A percentile compares a stretch with the other conserved stretches of the same genome.
Conservation (phyloP, 2,113 vertebrate species). For the Vombatus ursinus region DNA sequence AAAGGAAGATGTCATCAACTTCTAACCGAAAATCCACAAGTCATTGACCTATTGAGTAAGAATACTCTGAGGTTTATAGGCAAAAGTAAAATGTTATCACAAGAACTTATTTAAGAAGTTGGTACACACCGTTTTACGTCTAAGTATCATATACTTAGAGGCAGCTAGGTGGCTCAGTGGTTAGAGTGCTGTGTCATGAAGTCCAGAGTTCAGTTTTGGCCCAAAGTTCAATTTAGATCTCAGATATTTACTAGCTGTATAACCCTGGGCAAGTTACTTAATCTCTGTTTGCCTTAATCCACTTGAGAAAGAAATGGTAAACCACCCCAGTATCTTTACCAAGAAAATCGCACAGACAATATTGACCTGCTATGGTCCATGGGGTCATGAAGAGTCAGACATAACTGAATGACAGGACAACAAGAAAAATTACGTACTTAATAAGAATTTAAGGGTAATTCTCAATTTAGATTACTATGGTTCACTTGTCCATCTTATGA, state of each 20-base stretch:
- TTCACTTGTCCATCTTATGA: background rate
- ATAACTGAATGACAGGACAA: too few relatives aligned
- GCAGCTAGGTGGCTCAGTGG: background rate
- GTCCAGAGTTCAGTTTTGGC: background rate
- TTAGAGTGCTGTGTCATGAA: background rate
- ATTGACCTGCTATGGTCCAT: too few relatives aligned
- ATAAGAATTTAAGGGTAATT: background rate
- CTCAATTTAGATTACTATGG: background rate
- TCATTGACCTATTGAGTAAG: background rate
- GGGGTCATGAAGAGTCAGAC: too few relatives aligned
- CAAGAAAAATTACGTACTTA: too few relatives aligned
- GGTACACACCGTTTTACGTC: background rate
- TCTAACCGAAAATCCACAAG: background rate
- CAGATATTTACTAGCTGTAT: background rate
- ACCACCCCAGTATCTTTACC: too few relatives aligned
- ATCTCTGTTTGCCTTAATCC: background rate
- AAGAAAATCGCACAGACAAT: too few relatives aligned
- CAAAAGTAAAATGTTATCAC: background rate
- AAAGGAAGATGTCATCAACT: background rate
- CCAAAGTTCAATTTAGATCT: background rate
- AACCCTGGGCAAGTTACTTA: background rate
- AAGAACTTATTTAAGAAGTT: background rate
- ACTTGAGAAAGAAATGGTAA: background rate
- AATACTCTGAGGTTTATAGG: background rate
- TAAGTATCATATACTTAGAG: background rate